These are phyloP conservation scores for Syrphus vitripennis DNA, from an alignment of 2,888 invertebrate species.

Conservation along the genomic window DNA sequence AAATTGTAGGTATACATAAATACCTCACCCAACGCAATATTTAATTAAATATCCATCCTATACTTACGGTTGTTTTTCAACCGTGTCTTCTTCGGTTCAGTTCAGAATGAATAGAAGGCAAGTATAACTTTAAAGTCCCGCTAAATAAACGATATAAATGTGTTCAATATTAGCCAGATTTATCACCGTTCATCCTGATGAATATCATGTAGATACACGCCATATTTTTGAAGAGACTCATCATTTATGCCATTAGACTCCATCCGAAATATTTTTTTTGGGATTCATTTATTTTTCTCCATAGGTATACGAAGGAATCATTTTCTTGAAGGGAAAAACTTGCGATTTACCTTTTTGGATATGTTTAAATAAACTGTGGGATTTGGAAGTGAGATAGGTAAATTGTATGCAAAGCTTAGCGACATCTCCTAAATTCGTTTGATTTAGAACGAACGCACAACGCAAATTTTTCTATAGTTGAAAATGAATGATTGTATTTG, in stretches of 20 bases:
- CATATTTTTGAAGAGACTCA: not conserved
- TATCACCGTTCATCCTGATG: constrained; percentile 45
- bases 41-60: constrained; percentile 41
- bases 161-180: constrained; percentile 34
- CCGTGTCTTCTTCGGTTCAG: not conserved
- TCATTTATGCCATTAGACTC: not conserved
- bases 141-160: constrained; percentile 44
- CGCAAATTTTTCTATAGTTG: not conserved
- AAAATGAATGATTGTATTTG: too few species aligned
- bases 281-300: not conserved
- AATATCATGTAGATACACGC: not conserved
- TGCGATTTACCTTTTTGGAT: constrained; percentile 18
- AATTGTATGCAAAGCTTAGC: constrained; percentile 13
- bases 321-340: not conserved
- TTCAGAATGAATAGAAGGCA: not conserved
- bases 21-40: not conserved
- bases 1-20: too few species aligned
- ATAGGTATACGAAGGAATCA: not conserved
- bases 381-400: constrained; percentile 16
- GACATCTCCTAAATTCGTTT: constrained; percentile 9
- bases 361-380: not conserved
- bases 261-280: not conserved
- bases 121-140: not conserved
- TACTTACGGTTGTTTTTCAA: not conserved
- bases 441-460: constrained; percentile 21